Percentiles rank a stretch among this genome's conserved stretches.
phyloP scores from a whole-genome alignment of 2,113 vertebrate genomes.

The Collichthys lucidus region DNA sequence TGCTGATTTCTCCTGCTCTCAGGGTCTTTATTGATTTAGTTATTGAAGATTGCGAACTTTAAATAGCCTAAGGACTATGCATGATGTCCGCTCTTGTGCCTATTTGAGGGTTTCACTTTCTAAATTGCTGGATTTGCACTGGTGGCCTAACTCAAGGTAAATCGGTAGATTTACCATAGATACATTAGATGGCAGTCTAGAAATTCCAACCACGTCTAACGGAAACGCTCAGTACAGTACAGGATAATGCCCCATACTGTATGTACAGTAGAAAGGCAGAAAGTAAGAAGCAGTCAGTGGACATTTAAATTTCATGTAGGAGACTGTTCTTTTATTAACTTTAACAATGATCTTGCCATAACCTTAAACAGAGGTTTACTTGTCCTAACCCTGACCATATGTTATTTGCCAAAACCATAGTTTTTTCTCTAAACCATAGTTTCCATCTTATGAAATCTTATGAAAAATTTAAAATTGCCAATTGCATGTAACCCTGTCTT shows the following conservation, averaged over 20 bases:
- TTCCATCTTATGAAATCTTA: neutral
- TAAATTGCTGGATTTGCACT: neutral
- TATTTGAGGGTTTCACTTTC: neutral
- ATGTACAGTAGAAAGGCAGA: neutral
- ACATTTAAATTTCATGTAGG: neutral
- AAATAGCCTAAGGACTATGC: neutral
- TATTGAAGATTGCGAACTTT: constrained; percentile 10
- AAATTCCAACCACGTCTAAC: neutral
- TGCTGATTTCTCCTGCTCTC: constrained; percentile 18
- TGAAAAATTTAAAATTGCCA: neutral
- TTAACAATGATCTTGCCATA: neutral
- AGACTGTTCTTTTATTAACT: neutral
- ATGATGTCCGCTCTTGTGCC: neutral
- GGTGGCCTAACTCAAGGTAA: neutral
- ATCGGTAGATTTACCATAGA: no score
- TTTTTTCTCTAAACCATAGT: neutral
- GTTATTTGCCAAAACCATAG: neutral
- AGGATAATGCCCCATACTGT: no score
- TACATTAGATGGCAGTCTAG: no score
- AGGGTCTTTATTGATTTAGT: constrained; percentile 31
- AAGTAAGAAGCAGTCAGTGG: neutral
- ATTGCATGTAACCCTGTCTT: neutral
- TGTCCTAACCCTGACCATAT: neutral
- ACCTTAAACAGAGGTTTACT: neutral
- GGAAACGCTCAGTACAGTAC: neutral